phyloP scores from a whole-genome alignment of 2,113 vertebrate species.

The Cromileptes altivelis region DNA sequence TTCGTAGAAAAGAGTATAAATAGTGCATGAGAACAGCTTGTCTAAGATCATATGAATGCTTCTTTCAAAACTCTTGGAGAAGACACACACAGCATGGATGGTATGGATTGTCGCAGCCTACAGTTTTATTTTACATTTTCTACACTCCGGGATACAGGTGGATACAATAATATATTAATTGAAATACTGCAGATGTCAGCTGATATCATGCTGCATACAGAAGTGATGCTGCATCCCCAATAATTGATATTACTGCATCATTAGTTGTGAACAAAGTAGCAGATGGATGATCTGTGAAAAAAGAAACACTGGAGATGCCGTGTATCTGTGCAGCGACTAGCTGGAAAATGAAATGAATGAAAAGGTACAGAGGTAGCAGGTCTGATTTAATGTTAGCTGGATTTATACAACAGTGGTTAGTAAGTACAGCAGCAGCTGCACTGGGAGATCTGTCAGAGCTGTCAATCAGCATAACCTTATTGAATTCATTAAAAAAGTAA shows the following conservation, averaged over 20 bases:
- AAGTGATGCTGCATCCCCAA: not conserved
- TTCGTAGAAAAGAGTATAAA: no score
- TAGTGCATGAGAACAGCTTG: no score
- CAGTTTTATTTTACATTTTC: not conserved
- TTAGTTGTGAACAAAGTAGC: not conserved
- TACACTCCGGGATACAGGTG: not conserved
- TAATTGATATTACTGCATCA: conserved; percentile 6
- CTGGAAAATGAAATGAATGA: not conserved
- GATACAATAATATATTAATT: not conserved
- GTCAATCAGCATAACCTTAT: conserved; percentile 45
- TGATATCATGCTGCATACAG: not conserved
- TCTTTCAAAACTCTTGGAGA: not conserved
- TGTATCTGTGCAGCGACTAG: not conserved
- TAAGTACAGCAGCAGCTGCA: conserved; percentile 37
- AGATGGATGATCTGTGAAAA: not conserved
- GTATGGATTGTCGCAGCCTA: no score
- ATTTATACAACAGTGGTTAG: not conserved
- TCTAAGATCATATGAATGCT: no score
- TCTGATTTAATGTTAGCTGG: not conserved
- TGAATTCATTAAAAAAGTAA: conserved; percentile 50
- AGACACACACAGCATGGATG: not conserved
- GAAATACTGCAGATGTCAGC: not conserved
- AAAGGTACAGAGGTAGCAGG: not conserved
- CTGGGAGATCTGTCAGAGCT: conserved; percentile 27
- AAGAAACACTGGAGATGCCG: not conserved